Percentiles rank a stretch among this genome's conserved stretches.
These are phyloP conservation scores for Carduelis carduelis DNA, from an alignment of 2,797 vertebrate species.

Conservation along the genomic window DNA sequence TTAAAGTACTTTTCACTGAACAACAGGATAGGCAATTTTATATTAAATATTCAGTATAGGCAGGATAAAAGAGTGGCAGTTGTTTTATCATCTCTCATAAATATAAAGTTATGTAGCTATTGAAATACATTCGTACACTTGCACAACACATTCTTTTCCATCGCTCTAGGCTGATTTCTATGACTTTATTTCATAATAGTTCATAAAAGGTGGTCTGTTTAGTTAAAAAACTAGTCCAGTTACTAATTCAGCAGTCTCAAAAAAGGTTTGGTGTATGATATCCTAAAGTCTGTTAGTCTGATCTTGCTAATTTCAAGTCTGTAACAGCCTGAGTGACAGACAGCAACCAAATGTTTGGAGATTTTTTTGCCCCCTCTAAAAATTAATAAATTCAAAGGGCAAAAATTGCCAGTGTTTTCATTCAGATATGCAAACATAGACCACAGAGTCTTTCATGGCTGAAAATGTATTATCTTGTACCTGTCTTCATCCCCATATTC, in stretches of 20 bases:
- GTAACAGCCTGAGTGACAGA: not conserved
- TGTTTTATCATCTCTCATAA: not conserved
- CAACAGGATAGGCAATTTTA: not conserved
- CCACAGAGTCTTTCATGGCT: not conserved
- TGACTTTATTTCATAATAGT: not conserved
- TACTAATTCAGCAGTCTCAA: not conserved
- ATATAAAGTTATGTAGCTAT: not conserved
- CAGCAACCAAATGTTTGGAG: not conserved
- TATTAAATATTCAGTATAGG: not conserved
- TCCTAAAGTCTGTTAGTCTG: not conserved
- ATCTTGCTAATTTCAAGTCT: not conserved
- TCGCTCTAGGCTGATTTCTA: not conserved
- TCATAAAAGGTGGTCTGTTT: not conserved
- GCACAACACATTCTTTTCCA: not conserved
- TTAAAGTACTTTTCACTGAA: not conserved
- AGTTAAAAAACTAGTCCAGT: not conserved
- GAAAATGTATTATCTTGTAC: not conserved
- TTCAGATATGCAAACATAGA: not conserved
- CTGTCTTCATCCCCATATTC: not conserved
- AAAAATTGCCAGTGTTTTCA: not conserved
- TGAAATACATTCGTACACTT: not conserved
- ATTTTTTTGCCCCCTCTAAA: fast-evolving
- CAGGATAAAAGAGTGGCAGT: not conserved
- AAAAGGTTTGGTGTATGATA: not conserved
- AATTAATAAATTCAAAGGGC: not conserved